Evolutionary conservation across 2,113 vertebrate genomes (phyloP).

Genomic region (Grammomys surdaster): DNA sequence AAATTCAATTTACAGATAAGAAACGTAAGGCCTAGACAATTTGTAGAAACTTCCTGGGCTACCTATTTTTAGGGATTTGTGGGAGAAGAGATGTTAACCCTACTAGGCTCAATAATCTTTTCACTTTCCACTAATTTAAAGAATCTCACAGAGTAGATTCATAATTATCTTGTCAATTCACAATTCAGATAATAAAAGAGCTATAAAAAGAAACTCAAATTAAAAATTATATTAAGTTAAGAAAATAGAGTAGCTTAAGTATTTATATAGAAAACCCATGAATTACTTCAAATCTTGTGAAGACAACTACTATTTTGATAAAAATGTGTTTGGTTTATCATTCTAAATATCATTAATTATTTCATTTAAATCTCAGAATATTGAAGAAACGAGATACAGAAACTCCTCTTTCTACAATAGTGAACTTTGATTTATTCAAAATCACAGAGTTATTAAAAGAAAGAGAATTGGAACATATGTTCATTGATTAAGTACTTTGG

Average conservation of each 20-base stretch:
- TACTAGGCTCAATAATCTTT: neutral
- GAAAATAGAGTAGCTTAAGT: neutral
- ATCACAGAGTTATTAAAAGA: neutral
- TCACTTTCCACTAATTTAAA: conserved; percentile 6
- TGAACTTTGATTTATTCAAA: neutral
- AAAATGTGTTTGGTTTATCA: neutral
- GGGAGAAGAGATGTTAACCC: neutral
- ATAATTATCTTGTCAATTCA: neutral
- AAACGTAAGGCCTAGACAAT: conserved; percentile 11
- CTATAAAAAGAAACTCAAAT: neutral
- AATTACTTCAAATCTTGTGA: conserved; percentile 8
- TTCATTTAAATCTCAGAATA: conserved; percentile 24
- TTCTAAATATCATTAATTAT: conserved; percentile 31
- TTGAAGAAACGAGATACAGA: neutral
- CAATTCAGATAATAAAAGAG: neutral
- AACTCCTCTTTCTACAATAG: neutral
- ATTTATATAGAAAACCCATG: conserved; percentile 12
- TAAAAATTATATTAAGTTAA: neutral
- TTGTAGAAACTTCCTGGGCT: conserved; percentile 9
- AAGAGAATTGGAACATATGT: neutral
- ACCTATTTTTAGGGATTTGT: neutral
- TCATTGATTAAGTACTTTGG: neutral
- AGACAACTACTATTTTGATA: neutral
- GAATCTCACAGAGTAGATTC: neutral
- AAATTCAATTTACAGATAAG: neutral